Percentiles rank a stretch among this genome's conserved stretches.
Evolutionary conservation across 2,888 invertebrate species (phyloP).

Genomic region (Eilema griseolum): DNA sequence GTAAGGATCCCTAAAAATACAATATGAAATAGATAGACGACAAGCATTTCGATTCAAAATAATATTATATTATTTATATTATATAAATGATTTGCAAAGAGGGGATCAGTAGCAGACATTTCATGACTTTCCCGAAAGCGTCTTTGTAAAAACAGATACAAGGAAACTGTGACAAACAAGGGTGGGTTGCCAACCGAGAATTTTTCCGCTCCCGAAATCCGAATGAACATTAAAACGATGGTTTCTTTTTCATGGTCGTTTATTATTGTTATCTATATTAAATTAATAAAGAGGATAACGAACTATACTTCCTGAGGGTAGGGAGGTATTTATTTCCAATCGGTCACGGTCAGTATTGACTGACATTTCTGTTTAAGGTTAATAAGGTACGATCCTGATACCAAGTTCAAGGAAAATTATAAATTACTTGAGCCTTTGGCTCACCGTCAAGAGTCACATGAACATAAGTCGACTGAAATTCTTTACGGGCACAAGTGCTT

Average conservation of each 20-base stretch:
- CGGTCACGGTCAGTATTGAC: too few relatives aligned
- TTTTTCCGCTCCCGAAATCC: constrained; percentile 62
- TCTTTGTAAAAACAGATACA: constrained; percentile 69
- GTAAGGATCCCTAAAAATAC: too few relatives aligned
- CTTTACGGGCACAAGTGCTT: too few relatives aligned
- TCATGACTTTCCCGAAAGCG: constrained; percentile 60
- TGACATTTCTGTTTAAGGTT: too few relatives aligned
- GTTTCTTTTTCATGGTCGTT: constrained; percentile 61
- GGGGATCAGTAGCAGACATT: constrained; percentile 57
- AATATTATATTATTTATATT: constrained; percentile 61
- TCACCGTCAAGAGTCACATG: too few relatives aligned
- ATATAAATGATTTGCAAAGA: constrained; percentile 68
- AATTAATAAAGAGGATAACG: constrained; percentile 53
- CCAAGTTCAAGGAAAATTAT: too few relatives aligned
- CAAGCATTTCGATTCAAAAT: constrained; percentile 56
- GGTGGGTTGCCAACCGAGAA: constrained; percentile 54
- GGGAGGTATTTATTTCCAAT: background rate
- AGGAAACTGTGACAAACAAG: constrained; percentile 71
- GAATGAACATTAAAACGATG: constrained; percentile 71
- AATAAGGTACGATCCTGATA: too few relatives aligned
- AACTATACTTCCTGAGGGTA: background rate
- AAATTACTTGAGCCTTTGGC: too few relatives aligned
- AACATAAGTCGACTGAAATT: too few relatives aligned
- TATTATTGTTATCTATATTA: constrained; percentile 65
- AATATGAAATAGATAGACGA: background rate